phyloP scores from a whole-genome alignment of 2,888 invertebrate species.

The Unio delphinus region DNA sequence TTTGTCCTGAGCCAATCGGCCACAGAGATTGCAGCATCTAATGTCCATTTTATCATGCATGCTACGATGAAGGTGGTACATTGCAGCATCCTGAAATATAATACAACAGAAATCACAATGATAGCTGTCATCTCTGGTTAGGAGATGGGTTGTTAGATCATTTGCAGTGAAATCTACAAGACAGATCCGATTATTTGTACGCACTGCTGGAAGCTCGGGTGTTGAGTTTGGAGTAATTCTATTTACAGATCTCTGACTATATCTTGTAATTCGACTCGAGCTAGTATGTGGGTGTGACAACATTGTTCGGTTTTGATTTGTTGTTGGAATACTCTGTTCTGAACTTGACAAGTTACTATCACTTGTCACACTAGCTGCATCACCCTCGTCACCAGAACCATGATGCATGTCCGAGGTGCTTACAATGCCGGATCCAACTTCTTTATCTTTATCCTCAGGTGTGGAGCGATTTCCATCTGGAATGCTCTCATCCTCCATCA shows the following conservation, averaged over 20 bases:
- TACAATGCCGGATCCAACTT: slow-evolving; percentile 11
- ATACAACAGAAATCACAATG: slow-evolving; percentile 51
- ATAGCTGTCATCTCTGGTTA: slow-evolving; percentile 50
- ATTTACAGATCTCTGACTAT: too few species aligned
- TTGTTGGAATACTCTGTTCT: slow-evolving; percentile 19
- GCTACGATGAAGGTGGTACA: slow-evolving; percentile 53
- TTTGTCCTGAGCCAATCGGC: slow-evolving; percentile 44
- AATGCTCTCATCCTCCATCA: too few species aligned
- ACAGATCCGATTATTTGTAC: slow-evolving; percentile 43
- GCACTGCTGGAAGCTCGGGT: slow-evolving; percentile 11
- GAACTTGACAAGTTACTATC: slow-evolving; percentile 30
- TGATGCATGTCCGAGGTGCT: slow-evolving; percentile 20
- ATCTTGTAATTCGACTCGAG: too few species aligned
- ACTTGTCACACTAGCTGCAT: slow-evolving; percentile 29
- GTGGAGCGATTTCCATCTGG: too few species aligned
- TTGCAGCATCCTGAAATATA: slow-evolving; percentile 51
- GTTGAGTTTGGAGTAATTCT: too few species aligned
- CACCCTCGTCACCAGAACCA: slow-evolving; percentile 21
- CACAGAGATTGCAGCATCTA: slow-evolving; percentile 51
- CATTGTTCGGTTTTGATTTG: slow-evolving; percentile 15
- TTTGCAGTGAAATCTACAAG: slow-evolving; percentile 47
- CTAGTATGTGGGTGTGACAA: slow-evolving; percentile 9
- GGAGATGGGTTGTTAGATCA: slow-evolving; percentile 46
- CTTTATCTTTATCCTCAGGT: too few species aligned
- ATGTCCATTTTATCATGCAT: slow-evolving; percentile 58